Evolutionary conservation across 2,113 vertebrate species (phyloP), one percentile per base, ranked within the genome.

Genomic region (Platysternon megacephalum): DNA sequence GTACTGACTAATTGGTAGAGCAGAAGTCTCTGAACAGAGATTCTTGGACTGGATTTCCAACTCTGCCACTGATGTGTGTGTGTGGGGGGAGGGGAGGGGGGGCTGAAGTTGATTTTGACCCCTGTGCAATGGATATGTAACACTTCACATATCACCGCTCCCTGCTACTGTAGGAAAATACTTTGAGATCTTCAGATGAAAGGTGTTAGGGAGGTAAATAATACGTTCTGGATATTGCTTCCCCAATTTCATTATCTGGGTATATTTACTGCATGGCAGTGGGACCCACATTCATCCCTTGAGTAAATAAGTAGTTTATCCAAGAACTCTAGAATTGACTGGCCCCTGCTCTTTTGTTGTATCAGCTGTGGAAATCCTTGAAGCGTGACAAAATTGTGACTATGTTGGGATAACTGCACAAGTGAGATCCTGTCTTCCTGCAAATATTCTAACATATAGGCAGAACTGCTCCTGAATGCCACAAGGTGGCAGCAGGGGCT

Each of bases 181-280:
- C 8, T 9, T 42, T 11, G 11, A 44, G 42, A 76, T 76, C 72
- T 76, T 76, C 72, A 76, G 42, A 13, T 44, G 42, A 44, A 76
- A 76, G 24, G 39, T 8, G 8, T 44, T 76, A 44, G 24, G 68
- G 72, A 44, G 72, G 11, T 44, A 76, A 76, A 44, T 68, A 68
- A n/a, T 42, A 42, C 7, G 21, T 76, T 76, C 72, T 76, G 24
- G 42, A 76, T 28, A 44, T 44, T 76, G 72, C 12, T 44, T 76
- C 35, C 2, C 11, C 9, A 26, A 12, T 42, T 44, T 14, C 11
- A 7, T 42, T 11, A 32, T 13, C 11, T 5, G 3, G 3, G 9
- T 2, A 16, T 32, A 8, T 29, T 11, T 72, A n/a, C n/a, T 4
- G 2, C 22, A 28, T 0, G 7, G 61, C 9, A 1, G 1, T 2